These are phyloP conservation scores for Pocota personata DNA, from an alignment of 2,888 invertebrate genomes.

Conservation along the genomic window DNA sequence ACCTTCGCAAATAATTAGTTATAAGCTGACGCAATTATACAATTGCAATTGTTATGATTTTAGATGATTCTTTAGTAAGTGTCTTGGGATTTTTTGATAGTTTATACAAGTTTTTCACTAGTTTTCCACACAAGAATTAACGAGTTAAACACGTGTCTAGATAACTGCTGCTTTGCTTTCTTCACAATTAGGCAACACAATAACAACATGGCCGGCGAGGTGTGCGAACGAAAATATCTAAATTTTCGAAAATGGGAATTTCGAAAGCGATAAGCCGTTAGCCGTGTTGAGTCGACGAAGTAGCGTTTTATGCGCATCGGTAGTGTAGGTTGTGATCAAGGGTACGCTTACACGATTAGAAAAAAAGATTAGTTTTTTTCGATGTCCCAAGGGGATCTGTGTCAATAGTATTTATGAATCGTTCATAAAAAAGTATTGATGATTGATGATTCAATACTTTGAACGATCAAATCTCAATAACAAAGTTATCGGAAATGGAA, in stretches of 20 bases:
- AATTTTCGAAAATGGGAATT: constrained; percentile 55
- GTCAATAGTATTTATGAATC: no score
- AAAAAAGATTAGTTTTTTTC: no score
- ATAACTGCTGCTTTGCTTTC: constrained; percentile 75
- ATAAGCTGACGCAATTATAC: constrained; percentile 62
- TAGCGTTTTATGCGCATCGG: neutral
- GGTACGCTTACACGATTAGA: neutral
- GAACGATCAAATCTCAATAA: no score
- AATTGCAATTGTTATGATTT: constrained; percentile 52
- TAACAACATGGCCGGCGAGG: constrained; percentile 78
- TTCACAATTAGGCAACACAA: constrained; percentile 77
- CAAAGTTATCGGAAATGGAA: no score
- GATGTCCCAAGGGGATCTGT: no score
- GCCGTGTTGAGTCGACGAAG: neutral
- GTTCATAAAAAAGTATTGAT: no score
- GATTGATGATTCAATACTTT: no score
- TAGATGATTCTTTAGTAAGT: constrained; percentile 67
- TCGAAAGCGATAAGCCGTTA: constrained; percentile 48
- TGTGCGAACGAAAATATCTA: constrained; percentile 62
- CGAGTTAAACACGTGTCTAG: constrained; percentile 81
- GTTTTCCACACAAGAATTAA: constrained; percentile 71
- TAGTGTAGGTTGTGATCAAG: neutral
- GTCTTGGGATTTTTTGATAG: constrained; percentile 58
- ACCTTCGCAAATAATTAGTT: constrained; percentile 75
- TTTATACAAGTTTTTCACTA: constrained; percentile 64